Evolutionary conservation across 2,888 invertebrate species (phyloP), one percentile per base, ranked within the genome.

Genomic region (Eupeodes luniger): DNA sequence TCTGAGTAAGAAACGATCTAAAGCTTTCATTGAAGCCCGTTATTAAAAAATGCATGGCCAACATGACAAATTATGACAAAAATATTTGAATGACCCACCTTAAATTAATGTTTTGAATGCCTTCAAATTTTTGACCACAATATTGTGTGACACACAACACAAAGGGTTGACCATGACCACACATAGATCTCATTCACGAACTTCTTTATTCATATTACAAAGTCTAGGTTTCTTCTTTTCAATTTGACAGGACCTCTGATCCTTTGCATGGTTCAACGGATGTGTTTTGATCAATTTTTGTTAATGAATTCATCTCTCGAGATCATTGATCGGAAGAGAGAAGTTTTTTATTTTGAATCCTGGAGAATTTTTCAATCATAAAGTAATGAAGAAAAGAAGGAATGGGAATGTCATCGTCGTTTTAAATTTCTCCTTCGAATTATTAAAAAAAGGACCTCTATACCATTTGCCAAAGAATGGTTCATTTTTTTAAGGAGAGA

Each of bases 341-440:
- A 77, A 72, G 11, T 6, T 69, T 16, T 44, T 4, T 12, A 11
- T 53, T 40, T 16, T 16, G 11, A 0, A 5, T 9, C 40, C 40
- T 40, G 40, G 40, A 40, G 40, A 40, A 40, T 40, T 40, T 40
- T 5, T 40, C 9, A 40, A 3, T 9, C 40, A 5, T 40, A 40
- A 36, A 36, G 2, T 3, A 40, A 49, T 49, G 9, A 51, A 2
- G 27, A 27, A 27, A 27, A 27, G 27, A 40, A 40, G 16, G 27
- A 53, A 27, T 44, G 61, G 72, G 51, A 34, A 57, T 85, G 77
- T 77, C 36, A 72, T 72, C 53, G 9, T 72, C 53, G 9, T 40
- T 40, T 40, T 40, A 40, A 40, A 76, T 59, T 64, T 85, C 85
- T 81, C 85, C 85, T 85, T 61, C 55, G 10, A 49, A 66, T 55